phyloP scores from a whole-genome alignment of 2,113 vertebrate genomes.

The Daubentonia madagascariensis region DNA sequence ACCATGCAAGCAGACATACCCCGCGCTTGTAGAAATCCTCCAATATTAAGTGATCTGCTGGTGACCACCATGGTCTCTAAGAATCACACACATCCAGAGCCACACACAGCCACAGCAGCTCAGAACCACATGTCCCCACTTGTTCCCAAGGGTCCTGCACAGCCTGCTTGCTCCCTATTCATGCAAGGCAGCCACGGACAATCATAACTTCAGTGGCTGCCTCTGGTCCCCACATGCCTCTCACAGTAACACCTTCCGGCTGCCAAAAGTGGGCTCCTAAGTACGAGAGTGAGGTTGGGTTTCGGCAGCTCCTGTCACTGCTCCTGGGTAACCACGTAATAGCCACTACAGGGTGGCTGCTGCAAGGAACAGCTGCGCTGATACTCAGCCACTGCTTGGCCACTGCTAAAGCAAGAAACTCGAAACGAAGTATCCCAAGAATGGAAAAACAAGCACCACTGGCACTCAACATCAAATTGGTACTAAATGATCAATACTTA shows the following conservation, averaged over 20 bases:
- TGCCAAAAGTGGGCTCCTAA: background rate
- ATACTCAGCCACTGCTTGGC: background rate
- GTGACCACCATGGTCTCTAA: background rate
- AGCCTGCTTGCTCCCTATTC: background rate
- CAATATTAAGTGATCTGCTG: background rate
- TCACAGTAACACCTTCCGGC: background rate
- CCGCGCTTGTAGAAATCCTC: background rate
- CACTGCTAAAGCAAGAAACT: background rate
- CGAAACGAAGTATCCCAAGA: too few relatives aligned
- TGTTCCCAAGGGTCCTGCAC: accelerated
- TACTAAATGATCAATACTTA: too few relatives aligned
- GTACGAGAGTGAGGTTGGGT: background rate
- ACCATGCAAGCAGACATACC: background rate
- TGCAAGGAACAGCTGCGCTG: background rate
- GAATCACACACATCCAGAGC: background rate
- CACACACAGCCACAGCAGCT: background rate
- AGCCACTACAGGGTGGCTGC: too few relatives aligned
- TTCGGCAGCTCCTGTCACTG: background rate
- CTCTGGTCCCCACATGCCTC: background rate
- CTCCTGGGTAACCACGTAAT: background rate
- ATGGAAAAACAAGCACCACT: too few relatives aligned
- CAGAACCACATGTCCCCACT: background rate
- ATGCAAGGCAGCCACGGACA: accelerated
- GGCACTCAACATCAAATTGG: too few relatives aligned
- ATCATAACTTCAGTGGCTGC: too few relatives aligned